Base-by-base conservation (phyloP, 2,888 invertebrate genomes). In the Euphydryas editha region DNA sequence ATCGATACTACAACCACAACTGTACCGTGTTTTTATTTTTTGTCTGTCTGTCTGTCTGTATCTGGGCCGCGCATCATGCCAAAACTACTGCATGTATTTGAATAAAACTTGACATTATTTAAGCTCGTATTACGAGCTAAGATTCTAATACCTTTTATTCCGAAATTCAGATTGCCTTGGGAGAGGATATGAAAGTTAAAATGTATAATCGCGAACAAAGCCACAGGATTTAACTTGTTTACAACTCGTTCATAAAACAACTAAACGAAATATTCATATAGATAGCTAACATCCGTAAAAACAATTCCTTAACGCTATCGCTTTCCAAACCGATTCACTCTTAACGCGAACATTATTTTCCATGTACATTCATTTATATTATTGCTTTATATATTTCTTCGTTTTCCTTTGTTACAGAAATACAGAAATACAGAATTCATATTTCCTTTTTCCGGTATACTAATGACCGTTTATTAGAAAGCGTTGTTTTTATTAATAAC, bases 321-420 rank as follows among this genome's bases (percentile, higher is more conserved):
- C 55, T 59, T 67, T 67, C 67, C 62, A 39, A 59, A 47, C 58
- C 62, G 39, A 62, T 67, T 62, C 66, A 62, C 62, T 37, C 39
- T 51, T 17, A 49, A 24, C 30, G 30, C 30, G 30, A 57, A 59
- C 62, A 62, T 62, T 61, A 42, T 42, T 57, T 55, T 46, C 36
- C 17, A 15, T 20, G 24, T 59, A 62, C 59, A 46, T 62, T 59
- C 47, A 54, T 51, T 21, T 42, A 24, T 44, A 18, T 44, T 54
- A 54, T 54, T 36, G 36, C 5, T 17, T n/a, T n/a, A n/a, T 17
- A 36, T 54, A 54, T 13, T 20, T 57, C 60, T 39, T 60, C 37
- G 37, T 51, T 60, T 51, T 51, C 21, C 20, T 49, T 60, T 51
- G 54, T 54, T 36, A 17, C 21, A 30, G 47, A 36, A 37, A 21